phyloP scores from a whole-genome alignment of 2,113 vertebrate species.

The Arvicanthis niloticus region DNA sequence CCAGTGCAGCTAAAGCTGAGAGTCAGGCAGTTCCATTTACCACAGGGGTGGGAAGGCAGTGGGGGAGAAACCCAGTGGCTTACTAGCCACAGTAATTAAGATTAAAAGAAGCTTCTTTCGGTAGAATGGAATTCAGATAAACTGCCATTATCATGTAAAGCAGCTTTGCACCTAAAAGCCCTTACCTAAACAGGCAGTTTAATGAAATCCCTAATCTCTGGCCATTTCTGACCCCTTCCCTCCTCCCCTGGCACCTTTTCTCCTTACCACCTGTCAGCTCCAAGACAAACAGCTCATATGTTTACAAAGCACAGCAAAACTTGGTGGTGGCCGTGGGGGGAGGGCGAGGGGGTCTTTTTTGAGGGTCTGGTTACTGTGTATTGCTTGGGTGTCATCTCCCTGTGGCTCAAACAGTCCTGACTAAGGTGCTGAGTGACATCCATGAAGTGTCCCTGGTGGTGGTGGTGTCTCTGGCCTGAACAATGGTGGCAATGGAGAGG shows the following conservation, averaged over 20 bases:
- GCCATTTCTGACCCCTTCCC: conserved; percentile 32
- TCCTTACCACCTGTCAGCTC: background rate
- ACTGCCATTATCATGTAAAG: conserved; percentile 79
- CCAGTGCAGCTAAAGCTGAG: background rate
- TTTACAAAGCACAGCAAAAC: background rate
- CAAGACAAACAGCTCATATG: conserved; percentile 13
- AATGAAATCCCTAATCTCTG: conserved; percentile 78
- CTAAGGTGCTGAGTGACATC: background rate
- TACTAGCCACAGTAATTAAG: conserved; percentile 70
- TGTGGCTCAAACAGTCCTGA: background rate
- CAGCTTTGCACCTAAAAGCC: conserved; percentile 77
- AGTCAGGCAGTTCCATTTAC: background rate
- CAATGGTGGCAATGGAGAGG: background rate
- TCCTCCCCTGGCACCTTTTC: background rate
- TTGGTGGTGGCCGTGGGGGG: background rate
- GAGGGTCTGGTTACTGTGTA: background rate
- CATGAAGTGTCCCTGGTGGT: background rate
- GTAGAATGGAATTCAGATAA: conserved; percentile 78
- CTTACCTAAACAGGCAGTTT: conserved; percentile 76
- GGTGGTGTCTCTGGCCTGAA: background rate
- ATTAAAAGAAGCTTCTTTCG: conserved; percentile 62
- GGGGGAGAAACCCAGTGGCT: conserved; percentile 28
- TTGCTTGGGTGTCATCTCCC: background rate
- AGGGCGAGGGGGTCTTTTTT: background rate
- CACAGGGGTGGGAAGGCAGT: background rate